Evolutionary conservation across 2,113 vertebrate species (phyloP).

Genomic region (Miniopterus natalensis): DNA sequence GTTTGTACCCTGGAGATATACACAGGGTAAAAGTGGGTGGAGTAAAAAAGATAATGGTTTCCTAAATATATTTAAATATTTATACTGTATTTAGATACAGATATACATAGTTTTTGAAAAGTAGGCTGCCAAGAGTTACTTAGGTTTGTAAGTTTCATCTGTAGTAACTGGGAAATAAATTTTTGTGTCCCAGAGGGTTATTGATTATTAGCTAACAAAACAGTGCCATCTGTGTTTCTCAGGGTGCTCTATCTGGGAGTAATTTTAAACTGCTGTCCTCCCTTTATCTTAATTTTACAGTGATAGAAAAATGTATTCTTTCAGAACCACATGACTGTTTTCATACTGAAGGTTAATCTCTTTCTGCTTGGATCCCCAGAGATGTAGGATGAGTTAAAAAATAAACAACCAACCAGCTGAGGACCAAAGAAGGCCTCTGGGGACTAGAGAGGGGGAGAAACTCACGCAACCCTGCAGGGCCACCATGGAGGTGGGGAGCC

Average conservation of each 20-base stretch:
- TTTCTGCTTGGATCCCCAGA: not conserved
- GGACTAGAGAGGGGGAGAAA: not conserved
- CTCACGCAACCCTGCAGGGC: not conserved
- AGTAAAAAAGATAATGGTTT: not conserved
- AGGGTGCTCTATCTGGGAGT: not conserved
- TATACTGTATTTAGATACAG: not conserved
- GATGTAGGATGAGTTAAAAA: not conserved
- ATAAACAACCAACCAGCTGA: fast-evolving
- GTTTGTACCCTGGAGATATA: constrained; percentile 12
- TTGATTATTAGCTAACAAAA: not conserved
- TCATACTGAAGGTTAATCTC: not conserved
- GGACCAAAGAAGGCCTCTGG: not conserved
- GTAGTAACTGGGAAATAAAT: not conserved
- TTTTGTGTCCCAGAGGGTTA: not conserved
- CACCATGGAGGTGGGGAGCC: fast-evolving
- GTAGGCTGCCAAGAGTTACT: not conserved
- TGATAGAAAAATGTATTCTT: not conserved
- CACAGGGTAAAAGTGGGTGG: not conserved
- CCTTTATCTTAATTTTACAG: not conserved
- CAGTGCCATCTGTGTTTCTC: not conserved
- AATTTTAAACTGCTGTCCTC: not conserved
- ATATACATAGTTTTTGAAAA: not conserved
- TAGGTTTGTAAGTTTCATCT: not conserved
- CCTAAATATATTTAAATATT: not conserved
- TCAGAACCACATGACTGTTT: not conserved